These are phyloP conservation scores for Bolborhynchus lineola DNA, from an alignment of 2,113 vertebrate genomes.

Conservation along the genomic window DNA sequence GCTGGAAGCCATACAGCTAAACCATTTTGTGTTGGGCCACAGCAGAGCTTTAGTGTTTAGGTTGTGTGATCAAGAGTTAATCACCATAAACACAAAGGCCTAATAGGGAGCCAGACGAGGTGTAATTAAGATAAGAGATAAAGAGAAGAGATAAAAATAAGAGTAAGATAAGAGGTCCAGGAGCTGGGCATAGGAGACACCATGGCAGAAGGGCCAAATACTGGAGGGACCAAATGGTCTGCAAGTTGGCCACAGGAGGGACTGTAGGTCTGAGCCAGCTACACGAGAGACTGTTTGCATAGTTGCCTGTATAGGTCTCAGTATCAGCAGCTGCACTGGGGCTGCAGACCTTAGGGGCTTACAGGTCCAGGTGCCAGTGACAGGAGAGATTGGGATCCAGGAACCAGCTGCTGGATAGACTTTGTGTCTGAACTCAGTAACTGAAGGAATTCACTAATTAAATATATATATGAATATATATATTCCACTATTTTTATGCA, in stretches of 20 bases:
- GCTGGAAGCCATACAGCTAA: not conserved
- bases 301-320: not conserved
- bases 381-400: not conserved
- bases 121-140: not conserved
- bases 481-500: not conserved
- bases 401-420: not conserved
- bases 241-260: fast-evolving
- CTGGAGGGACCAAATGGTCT: not conserved
- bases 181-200: not conserved
- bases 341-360: not conserved
- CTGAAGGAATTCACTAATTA: not conserved
- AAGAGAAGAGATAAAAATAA: not conserved
- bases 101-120: not conserved
- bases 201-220: not conserved
- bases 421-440: not conserved
- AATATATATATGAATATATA: not conserved
- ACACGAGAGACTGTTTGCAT: not conserved
- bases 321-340: not conserved
- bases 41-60: not conserved
- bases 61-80: not conserved
- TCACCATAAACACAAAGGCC: not conserved
- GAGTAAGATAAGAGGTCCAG: not conserved
- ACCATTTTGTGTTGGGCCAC: not conserved
- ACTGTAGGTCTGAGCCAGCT: not conserved
- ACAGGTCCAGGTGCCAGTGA: not conserved